Percentiles rank a stretch among this genome's conserved stretches.
phyloP scores from a whole-genome alignment of 2,797 vertebrate genomes.

The Platalea minor region DNA sequence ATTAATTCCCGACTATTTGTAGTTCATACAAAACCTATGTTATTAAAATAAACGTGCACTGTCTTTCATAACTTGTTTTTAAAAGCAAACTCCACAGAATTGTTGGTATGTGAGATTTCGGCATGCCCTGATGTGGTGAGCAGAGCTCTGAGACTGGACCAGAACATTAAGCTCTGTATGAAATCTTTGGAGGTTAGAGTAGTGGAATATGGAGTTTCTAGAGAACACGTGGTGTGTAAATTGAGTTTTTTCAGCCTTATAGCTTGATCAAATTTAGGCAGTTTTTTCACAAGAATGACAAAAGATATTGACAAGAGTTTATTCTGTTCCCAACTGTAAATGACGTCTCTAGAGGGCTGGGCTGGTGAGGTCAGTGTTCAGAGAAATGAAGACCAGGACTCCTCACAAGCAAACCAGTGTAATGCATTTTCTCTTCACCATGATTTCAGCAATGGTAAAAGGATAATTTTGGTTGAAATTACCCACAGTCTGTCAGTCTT shows the following conservation, averaged over 20 bases:
- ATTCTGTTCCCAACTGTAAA: not conserved
- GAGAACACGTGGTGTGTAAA: not conserved
- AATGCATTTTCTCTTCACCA: not conserved
- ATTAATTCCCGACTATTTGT: not conserved
- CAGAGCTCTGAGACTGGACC: not conserved
- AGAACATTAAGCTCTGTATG: not conserved
- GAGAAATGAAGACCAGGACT: not conserved
- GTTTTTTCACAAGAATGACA: not conserved
- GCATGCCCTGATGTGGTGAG: fast-evolving
- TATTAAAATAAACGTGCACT: not conserved
- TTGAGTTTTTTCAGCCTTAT: not conserved
- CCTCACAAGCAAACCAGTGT: not conserved
- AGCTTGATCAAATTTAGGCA: not conserved
- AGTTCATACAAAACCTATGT: not conserved
- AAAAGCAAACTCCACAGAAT: not conserved
- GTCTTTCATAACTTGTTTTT: not conserved
- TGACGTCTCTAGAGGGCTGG: not conserved
- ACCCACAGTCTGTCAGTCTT: not conserved
- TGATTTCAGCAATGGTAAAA: not conserved
- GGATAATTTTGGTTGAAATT: not conserved
- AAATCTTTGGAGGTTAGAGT: not conserved
- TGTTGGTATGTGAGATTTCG: not conserved
- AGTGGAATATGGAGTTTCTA: not conserved
- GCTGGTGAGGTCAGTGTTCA: not conserved
- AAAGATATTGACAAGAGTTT: not conserved